Percentiles rank a stretch among this genome's conserved stretches.
These are phyloP conservation scores for Bradysia coprophila DNA, from an alignment of 1,140 invertebrate genomes.

Conservation along the genomic window DNA sequence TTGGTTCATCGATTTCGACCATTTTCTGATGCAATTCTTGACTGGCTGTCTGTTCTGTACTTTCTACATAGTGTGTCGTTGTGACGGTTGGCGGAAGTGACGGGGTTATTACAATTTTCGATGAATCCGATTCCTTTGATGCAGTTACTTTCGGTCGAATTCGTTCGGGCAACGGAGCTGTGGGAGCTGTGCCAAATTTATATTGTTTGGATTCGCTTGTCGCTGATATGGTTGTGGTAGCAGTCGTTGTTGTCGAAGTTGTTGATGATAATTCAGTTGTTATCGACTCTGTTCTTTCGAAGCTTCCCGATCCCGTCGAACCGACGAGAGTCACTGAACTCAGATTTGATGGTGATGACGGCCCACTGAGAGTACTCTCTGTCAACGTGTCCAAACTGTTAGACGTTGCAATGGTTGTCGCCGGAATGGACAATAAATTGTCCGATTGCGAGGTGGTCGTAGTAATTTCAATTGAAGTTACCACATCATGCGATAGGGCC, in stretches of 20 bases:
- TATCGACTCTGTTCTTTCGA: background rate
- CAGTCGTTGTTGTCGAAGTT: no score
- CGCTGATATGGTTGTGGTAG: no score
- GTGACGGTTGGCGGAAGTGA: constrained; percentile 2
- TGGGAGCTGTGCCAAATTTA: constrained; percentile 4
- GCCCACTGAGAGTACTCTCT: constrained; percentile 36
- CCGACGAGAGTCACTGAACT: constrained; percentile 52
- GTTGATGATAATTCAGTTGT: constrained; percentile 16
- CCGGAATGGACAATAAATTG: constrained; percentile 1
- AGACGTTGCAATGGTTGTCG: constrained; percentile 37
- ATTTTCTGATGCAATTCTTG: background rate
- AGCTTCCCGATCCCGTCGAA: constrained; percentile 21
- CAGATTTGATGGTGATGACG: constrained; percentile 49
- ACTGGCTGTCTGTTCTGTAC: background rate
- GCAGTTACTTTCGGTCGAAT: constrained; percentile 5
- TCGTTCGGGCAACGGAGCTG: constrained; percentile 4
- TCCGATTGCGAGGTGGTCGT: background rate
- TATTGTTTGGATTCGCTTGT: constrained; percentile 2
- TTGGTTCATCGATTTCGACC: background rate
- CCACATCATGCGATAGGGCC: background rate
- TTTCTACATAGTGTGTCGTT: background rate
- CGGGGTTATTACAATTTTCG: background rate
- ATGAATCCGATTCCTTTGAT: background rate
- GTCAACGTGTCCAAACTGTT: constrained; percentile 56
- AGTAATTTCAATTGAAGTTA: background rate